Evolutionary conservation across 2,888 invertebrate genomes (phyloP).

Genomic region (Machimus atricapillus): DNA sequence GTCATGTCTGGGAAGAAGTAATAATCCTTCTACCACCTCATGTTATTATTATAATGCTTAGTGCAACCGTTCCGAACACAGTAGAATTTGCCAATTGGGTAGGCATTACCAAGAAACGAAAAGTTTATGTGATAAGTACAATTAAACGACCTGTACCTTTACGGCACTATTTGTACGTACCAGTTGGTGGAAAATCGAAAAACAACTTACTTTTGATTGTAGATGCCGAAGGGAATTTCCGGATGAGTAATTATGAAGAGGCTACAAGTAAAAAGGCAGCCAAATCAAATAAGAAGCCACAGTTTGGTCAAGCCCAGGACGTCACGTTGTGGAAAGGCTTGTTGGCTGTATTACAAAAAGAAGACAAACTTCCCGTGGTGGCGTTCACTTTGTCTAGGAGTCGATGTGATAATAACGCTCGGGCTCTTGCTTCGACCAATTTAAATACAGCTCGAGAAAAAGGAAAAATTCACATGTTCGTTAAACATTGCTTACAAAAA

Average conservation of each 20-base stretch:
- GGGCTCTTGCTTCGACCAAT: slow-evolving; percentile 72
- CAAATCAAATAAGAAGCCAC: slow-evolving; percentile 46
- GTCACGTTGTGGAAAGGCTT: slow-evolving; percentile 83
- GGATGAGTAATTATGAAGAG: slow-evolving; percentile 70
- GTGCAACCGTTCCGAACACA: slow-evolving; percentile 98
- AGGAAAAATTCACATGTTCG: slow-evolving; percentile 82
- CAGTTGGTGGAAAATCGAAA: slow-evolving; percentile 70
- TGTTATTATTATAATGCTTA: slow-evolving; percentile 95
- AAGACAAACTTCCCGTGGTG: slow-evolving; percentile 90
- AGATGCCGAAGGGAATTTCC: slow-evolving; percentile 75
- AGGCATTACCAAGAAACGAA: slow-evolving; percentile 83
- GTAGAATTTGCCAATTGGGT: slow-evolving; percentile 96
- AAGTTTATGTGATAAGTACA: slow-evolving; percentile 93
- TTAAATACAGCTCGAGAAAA: slow-evolving; percentile 87
- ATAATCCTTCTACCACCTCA: slow-evolving; percentile 93
- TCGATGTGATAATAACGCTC: slow-evolving; percentile 68
- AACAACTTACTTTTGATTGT: slow-evolving; percentile 81
- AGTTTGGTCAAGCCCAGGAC: slow-evolving; percentile 67
- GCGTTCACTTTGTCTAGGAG: slow-evolving; percentile 88
- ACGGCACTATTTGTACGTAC: slow-evolving; percentile 90
- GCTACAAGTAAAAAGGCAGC: slow-evolving; percentile 64
- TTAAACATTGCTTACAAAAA: slow-evolving; percentile 80
- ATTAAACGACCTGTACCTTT: slow-evolving; percentile 93
- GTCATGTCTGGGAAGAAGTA: slow-evolving; percentile 99
- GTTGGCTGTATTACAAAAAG: slow-evolving; percentile 80